Base-by-base conservation (phyloP, 37 sponge, comb jelly and placozoan species). In the Halichondria panicea region DNA sequence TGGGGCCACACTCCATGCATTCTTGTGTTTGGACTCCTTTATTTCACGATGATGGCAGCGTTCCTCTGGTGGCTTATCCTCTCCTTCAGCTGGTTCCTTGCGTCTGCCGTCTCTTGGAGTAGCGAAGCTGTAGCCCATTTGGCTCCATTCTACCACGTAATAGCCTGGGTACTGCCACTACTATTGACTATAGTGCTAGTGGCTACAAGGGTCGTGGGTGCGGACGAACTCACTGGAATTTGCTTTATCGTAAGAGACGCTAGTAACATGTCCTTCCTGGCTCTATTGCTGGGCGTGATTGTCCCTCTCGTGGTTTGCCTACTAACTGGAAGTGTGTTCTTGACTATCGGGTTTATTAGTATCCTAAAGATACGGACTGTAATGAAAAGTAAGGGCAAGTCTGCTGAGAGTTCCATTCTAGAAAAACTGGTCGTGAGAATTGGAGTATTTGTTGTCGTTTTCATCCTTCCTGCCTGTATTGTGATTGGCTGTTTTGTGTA, bases 371-470 rank as follows among this genome's bases (percentile, higher is more conserved):
- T 93, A 4, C 73, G 84, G 7, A 12, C 46, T 25, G 66, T 85
- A 69, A 72, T 93, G 73, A 50, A 31, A 2, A 24, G 66, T 8
- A 43, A 62, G 27, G 91, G 91, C 0, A 84, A 81, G 72, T 57
- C 81, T 39, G 82, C 52, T 32, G 89, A 84, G 55, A 81, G 34
- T 12, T 43, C 59, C 19, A 81, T 79, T 11, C 67, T 96, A 32
- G 96, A 96, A 77, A 92, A 92, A 27, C 85, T 96, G 22, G 92
- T 92, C 70, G 70, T 96, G 2, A 61, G 96, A 24, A 96, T 96
- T 22, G 96, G 96, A 2, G 55, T 96, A 52, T 92, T 91, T 70
- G 91, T 86, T 35, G 75, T 75, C 27, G 77, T 96, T 7, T 96
- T 92, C 81, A 81, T 89, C 41, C 31, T 89, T 18, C 96, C 96